These are phyloP conservation scores for Odobenus rosmarus DNA, from an alignment of 2,113 vertebrate genomes.

Conservation along the genomic window DNA sequence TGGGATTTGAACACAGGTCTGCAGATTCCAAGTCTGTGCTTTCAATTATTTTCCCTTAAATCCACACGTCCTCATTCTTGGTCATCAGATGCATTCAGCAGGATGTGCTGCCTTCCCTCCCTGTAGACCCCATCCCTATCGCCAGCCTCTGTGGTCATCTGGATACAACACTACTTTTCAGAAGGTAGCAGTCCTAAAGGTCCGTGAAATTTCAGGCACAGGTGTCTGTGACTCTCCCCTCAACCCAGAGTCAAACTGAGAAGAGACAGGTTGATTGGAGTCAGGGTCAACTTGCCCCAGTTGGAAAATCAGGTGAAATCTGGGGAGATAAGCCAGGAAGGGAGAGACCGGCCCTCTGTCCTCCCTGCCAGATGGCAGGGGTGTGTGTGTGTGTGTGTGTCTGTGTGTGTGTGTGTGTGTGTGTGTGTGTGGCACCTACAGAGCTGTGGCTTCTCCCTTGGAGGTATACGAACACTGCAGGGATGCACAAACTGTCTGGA, in stretches of 20 bases:
- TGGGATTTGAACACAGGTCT: not conserved
- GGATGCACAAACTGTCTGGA: not conserved
- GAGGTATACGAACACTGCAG: not conserved
- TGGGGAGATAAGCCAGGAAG: not conserved
- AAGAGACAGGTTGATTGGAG: not conserved
- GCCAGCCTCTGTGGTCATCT: not conserved
- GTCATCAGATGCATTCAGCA: not conserved
- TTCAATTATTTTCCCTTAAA: not conserved
- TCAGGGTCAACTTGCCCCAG: not conserved
- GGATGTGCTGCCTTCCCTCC: not conserved
- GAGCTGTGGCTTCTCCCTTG: not conserved
- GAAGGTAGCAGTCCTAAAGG: not conserved
- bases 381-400: not conserved
- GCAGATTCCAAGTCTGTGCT: not conserved
- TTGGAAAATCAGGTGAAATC: not conserved
- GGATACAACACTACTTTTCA: not conserved
- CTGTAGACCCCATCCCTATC: not conserved
- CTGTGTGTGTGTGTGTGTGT: too few relatives aligned
- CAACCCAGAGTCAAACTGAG: not conserved
- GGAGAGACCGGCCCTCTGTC: not conserved
- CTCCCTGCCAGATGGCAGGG: not conserved
- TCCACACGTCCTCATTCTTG: not conserved
- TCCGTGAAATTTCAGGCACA: not conserved
- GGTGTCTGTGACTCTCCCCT: not conserved
- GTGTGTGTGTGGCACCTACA: not conserved